Conservation (phyloP, 2,797 vertebrate species). For the Chrosomus eos region DNA sequence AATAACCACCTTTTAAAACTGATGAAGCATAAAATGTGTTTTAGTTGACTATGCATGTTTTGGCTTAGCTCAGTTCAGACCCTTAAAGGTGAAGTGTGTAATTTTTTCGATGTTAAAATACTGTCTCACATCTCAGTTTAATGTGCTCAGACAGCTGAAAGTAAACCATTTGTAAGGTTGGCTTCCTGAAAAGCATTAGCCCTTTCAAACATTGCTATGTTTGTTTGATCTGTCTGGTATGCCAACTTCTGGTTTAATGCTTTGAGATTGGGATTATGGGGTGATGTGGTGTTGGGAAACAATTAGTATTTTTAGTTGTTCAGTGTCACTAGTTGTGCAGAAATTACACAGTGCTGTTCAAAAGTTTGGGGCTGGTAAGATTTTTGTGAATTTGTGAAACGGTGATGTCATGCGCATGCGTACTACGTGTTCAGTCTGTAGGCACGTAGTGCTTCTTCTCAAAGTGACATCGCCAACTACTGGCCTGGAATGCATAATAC, state of each 20-base stretch:
- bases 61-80: slow-evolving; percentile 26
- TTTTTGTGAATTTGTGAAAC: too few relatives aligned
- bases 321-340: background rate
- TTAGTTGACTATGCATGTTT: slow-evolving; percentile 19
- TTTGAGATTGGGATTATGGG: background rate
- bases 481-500: background rate
- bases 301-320: background rate
- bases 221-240: background rate
- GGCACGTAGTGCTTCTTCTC: background rate
- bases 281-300: background rate
- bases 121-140: slow-evolving; percentile 1
- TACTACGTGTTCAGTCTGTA: background rate
- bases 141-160: slow-evolving; percentile 1
- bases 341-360: background rate
- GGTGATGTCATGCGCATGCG: too few relatives aligned
- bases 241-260: background rate
- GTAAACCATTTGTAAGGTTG: background rate
- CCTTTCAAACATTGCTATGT: background rate
- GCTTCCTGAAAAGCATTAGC: slow-evolving; percentile 7
- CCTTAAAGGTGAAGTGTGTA: slow-evolving; percentile 19
- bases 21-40: slow-evolving; percentile 16
- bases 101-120: slow-evolving; percentile 23
- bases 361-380: too few relatives aligned
- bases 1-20: background rate
- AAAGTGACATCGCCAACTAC: background rate